Evolutionary conservation across 2,888 invertebrate genomes (phyloP), one percentile per base, ranked within the genome.

Genomic region (Drosophila pseudotalamancana): DNA sequence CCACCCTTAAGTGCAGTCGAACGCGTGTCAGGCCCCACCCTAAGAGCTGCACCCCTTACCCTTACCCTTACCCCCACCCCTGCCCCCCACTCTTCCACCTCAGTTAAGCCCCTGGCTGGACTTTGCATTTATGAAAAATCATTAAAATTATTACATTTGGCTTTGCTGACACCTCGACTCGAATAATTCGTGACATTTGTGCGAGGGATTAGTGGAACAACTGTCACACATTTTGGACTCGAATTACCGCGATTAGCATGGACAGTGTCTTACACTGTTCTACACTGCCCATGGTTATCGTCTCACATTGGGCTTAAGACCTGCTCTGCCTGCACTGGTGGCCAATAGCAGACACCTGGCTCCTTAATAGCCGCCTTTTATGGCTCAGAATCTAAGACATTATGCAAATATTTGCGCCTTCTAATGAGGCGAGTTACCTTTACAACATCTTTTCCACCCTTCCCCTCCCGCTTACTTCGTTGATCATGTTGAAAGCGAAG

Each of bases 121-220:
- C 72, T 82, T 80, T 75, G 51, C 77, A 83, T 86, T 82, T 82
- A 85, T 85, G 86, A 83, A 86, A 80, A 86, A 83, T 83, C 86
- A 83, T 83, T 86, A 86, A 86, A 83, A 83, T 83, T 83, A 86
- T 83, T 83, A 86, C 86, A 83, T 83, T 86, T 70, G 81, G 79
- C 86, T 85, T 73, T 78, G 83, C 81, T 61, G 84, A 86, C 82
- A 86, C 82, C 86, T 82, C 46, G 32, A 4, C 70, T 49, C 55
- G 37, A 50, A 50, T 60, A 59, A 77, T 82, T 85, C 80, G 54
- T 82, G 82, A 83, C 86, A 82, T 82, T 82, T 82, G 86, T 82
- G 80, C 80, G 50, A 72, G 73, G 78, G 84, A 85, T 85, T 85
- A 85, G 87, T 64, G 73, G 78, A 67, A 84, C 84, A 85, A 85